Evolutionary conservation across 1,140 invertebrate species (phyloP).

Genomic region (Xylocopa sonorina): DNA sequence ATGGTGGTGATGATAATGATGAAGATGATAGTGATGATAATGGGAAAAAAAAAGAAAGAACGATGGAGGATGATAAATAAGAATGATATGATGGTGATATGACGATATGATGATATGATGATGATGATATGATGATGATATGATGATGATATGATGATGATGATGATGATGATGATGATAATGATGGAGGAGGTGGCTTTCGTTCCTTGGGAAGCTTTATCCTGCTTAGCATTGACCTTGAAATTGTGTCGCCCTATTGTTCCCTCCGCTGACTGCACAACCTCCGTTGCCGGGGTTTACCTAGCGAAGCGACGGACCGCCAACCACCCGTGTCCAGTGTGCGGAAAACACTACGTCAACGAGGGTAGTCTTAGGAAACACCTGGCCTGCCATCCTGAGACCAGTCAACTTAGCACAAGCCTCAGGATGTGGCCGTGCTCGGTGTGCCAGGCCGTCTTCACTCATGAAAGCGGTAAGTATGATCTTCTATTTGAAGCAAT

Average conservation of each 20-base stretch:
- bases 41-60: not conserved
- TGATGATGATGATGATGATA: conserved; percentile 34
- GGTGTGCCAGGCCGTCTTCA: conserved; percentile 96
- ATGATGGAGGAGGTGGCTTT: conserved; percentile 70
- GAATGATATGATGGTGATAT: conserved; percentile 31
- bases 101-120: conserved; percentile 20
- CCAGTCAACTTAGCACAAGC: conserved; percentile 91
- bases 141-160: conserved; percentile 19
- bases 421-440: conserved; percentile 97
- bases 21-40: conserved; percentile 6
- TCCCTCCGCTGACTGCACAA: conserved; percentile 82
- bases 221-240: conserved; percentile 83
- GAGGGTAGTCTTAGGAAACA: conserved; percentile 96
- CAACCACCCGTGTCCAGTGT: conserved; percentile 96
- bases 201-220: conserved; percentile 80
- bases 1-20: conserved; percentile 15
- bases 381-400: conserved; percentile 95
- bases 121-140: conserved; percentile 14
- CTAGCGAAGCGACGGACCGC: conserved; percentile 95
- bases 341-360: conserved; percentile 97
- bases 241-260: conserved; percentile 83
- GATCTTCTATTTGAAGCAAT: not conserved
- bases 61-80: conserved; percentile 32
- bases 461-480: conserved; percentile 93
- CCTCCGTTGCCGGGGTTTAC: conserved; percentile 85